These are phyloP conservation scores for Dascyllus trimaculatus DNA, from an alignment of 2,113 vertebrate genomes.

Conservation along the genomic window DNA sequence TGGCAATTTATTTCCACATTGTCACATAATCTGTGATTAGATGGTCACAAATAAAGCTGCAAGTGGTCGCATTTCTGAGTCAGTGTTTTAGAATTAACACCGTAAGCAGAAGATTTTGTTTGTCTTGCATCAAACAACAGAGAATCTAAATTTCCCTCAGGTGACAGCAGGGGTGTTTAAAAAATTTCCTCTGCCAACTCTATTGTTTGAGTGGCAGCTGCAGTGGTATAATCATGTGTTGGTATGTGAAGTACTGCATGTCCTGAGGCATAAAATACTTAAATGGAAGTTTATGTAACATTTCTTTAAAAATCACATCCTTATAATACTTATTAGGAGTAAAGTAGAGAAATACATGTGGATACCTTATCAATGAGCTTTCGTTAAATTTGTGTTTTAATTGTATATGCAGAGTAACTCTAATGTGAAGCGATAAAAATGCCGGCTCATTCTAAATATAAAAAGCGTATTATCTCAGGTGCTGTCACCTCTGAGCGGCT, in stretches of 20 bases:
- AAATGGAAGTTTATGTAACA: not conserved
- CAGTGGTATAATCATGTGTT: slow-evolving; percentile 4
- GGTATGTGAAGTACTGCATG: slow-evolving; percentile 20
- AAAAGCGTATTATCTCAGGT: not conserved
- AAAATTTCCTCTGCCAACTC: slow-evolving; percentile 1
- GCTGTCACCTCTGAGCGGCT: slow-evolving; percentile 2
- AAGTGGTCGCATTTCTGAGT: not conserved
- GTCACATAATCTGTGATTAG: no score
- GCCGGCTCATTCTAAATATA: not conserved
- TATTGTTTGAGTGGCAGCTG: slow-evolving; percentile 25
- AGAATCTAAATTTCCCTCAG: slow-evolving; percentile 1
- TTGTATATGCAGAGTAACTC: no score
- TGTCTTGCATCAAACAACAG: not conserved
- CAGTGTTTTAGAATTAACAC: not conserved
- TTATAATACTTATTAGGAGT: not conserved
- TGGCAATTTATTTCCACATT: no score
- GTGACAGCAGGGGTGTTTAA: slow-evolving; percentile 15
- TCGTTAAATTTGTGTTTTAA: no score
- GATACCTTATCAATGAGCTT: not conserved
- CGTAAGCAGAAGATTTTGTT: not conserved
- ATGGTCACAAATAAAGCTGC: not conserved
- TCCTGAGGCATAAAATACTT: not conserved
- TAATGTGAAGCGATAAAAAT: not conserved
- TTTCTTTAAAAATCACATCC: not conserved
- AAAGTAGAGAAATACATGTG: not conserved